Base-by-base conservation (phyloP, 2,888 invertebrate species). In the Brenthis daphne region DNA sequence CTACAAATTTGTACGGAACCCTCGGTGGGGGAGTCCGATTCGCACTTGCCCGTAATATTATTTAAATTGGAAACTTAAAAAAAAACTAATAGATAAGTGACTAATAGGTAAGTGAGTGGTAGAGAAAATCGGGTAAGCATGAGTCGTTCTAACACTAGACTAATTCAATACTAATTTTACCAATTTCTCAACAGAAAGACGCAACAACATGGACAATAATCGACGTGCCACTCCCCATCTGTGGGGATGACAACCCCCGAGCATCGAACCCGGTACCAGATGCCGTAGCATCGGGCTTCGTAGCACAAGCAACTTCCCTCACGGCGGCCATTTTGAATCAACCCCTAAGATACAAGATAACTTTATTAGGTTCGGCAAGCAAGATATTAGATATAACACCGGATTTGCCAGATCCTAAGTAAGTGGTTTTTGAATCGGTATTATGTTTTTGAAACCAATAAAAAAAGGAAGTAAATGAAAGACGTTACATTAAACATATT, bases 211-310 rank as follows among this genome's bases (percentile, higher is more conserved):
- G 92, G 89, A 82, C 82, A 3, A 88, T 92, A 74, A 78, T 83
- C 60, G 84, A 78, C 20, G 85, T 90, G 0, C 86, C 88, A 0
- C 79, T 92, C 0, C 83, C 90, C 0, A 82, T 91, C 0, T 90
- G 91, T 71, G 87, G 87, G 0, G 91, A 90, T 70, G 88, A 87
- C 1, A 78, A 69, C 13, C 78, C 85, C 0, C 82, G 88, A 0
- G 74, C 77, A 0, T 65, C 74, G 6, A 82, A 75, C 54, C 78
- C 85, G 57, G 96, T 96, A 72, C 93, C 95, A 94, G 88, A 97
- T 65, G 95, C 97, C 0, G 97, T 97, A n/a, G 97, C 97, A 0
- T 93, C 98, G 3, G 98, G 98, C 8, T 97, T 96, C 83, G 96
- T 96, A 12, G 96, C 97, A 16, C 98, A 99, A 82, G 93, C 97